phyloP scores from a whole-genome alignment of 2,888 invertebrate species.

The Lasioglossum malachurum region DNA sequence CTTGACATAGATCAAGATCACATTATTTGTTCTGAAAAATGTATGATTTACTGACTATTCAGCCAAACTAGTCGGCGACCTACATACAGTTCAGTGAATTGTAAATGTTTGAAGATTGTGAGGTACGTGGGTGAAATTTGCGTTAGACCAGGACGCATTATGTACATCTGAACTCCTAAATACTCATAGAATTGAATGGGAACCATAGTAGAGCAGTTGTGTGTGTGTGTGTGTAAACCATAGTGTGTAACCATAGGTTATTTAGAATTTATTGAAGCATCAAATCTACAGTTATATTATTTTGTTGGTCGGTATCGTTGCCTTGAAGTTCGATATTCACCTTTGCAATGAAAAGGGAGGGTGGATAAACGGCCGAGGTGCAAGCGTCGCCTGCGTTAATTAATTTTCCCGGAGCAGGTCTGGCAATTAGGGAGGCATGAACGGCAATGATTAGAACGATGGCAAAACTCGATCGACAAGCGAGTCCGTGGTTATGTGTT shows the following conservation, averaged over 20 bases:
- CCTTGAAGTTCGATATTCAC: background rate
- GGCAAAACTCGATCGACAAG: conserved; percentile 19
- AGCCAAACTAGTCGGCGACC: background rate
- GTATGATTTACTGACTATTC: background rate
- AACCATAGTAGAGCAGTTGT: background rate
- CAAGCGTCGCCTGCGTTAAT: background rate
- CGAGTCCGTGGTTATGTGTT: background rate
- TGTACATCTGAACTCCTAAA: too few species aligned
- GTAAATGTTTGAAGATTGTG: background rate
- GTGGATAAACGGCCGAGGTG: background rate
- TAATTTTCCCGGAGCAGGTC: background rate
- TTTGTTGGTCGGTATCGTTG: background rate
- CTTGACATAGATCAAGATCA: background rate
- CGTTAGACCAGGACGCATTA: background rate
- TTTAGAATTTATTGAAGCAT: background rate
- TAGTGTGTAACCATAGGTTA: too few species aligned
- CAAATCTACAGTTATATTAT: background rate
- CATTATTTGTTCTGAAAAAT: background rate
- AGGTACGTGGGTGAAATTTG: background rate
- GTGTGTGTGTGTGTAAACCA: too few species aligned
- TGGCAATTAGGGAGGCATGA: conserved; percentile 17
- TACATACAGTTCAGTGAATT: background rate
- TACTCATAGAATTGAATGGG: background rate
- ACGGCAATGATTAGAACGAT: conserved; percentile 38
- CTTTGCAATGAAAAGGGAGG: background rate